Evolutionary conservation across 2,797 vertebrate genomes (phyloP), one percentile per base, ranked within the genome.

Genomic region (Geotrypetes seraphini): DNA sequence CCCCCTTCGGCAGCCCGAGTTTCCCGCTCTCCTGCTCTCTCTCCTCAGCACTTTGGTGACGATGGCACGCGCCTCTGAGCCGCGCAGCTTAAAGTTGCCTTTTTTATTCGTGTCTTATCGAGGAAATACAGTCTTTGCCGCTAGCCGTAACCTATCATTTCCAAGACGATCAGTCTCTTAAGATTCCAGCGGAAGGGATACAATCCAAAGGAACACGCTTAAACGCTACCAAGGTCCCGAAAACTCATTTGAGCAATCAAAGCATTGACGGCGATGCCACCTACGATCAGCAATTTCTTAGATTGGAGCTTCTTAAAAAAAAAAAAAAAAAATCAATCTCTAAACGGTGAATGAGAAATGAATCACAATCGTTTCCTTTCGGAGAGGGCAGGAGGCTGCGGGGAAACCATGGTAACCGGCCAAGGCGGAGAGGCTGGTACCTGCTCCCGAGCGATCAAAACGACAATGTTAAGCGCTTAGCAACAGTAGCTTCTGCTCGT

Each of bases 351-450:
- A 51, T 63, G 42, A 46, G 50, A 74, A 75, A 59, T 53, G 51
- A 28, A 67, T 59, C 35, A 46, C 40, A 48, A 53, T 33, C 63
- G 34, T 61, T 50, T 60, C 47, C 53, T 67, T 64, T 65, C 46
- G 49, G 40, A 59, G 66, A 63, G 47, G 28, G 31, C 28, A 37
- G 17, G 39, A 69, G 33, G 41, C 40, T 68, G 57, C 56, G 50
- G 34, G 17, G 62, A 58, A 64, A 71, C 57, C 58, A 57, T 60
- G 66, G 58, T 60, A 66, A 70, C 60, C 50, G 39, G 45, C n/a
- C n/a, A 56, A 63, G 59, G 33, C 33, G n/a, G n/a, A 25, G 33
- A 37, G 43, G 31, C 50, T 36, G 33, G 29, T 51, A 50, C 47
- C 57, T 65, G 39, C 39, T 63, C 53, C 32, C 39, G 42, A 57